Evolutionary conservation across 2,888 invertebrate species (phyloP), one percentile per base, ranked within the genome.

Genomic region (Xestia xanthographa): DNA sequence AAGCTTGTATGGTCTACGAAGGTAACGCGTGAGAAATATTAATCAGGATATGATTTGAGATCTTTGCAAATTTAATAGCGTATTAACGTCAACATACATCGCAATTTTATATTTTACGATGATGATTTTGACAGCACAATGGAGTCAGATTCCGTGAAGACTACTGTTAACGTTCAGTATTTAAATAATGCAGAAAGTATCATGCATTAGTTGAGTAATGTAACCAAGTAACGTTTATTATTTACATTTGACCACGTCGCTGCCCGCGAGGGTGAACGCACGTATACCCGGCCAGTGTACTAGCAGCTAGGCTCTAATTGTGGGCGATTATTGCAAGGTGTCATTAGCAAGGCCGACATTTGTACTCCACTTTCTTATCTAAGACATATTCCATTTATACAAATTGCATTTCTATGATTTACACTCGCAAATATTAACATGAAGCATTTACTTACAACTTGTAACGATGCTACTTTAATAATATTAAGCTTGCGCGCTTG

Each of bases 11-110:
- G 86, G 83, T 83, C 66, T 80, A 83, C 78, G 62, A 69, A 69
- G 66, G 75, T 83, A 82, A 87, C 93, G 92, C 91, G 92, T 88
- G 88, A 90, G 91, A 92, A 93, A 92, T 94, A 92, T 90, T 93
- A 94, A 94, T 91, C 86, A 88, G n/a, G n/a, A n/a, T n/a, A n/a
- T n/a, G n/a, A n/a, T n/a, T n/a, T n/a, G n/a, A n/a, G n/a, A n/a
- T 89, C 81, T 87, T 90, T 87, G 88, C 90, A 82, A 87, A 88
- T 90, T 80, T 87, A 88, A 88, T 89, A 73, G 81, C 83, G 78
- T 76, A 84, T 87, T 86, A 81, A 84, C 75, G 79, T 76, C 78
- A 75, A 66, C 72, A 67, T 80, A 84, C 79, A 81, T 77, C 73
- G 71, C 76, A 76, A 38, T 87, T 80, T 85, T 78, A 80, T 82